Conservation (phyloP, 2,797 vertebrate genomes). For the Pagetopsis macropterus region DNA sequence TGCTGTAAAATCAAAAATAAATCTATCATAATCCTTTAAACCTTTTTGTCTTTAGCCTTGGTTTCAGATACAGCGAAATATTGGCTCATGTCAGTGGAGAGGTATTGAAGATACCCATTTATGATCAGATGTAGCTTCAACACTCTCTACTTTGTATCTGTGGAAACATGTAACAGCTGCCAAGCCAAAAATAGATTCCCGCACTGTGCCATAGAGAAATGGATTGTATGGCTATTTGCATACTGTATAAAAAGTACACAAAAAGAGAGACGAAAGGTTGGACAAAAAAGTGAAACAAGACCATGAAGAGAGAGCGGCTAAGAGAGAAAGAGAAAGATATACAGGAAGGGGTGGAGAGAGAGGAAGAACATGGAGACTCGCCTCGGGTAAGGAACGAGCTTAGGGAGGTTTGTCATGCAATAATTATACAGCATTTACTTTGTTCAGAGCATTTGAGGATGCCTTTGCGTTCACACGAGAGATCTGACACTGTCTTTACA, state of each 20-base stretch:
- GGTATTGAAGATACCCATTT: slow-evolving; percentile 15
- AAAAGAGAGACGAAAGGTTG: not conserved
- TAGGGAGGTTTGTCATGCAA: not conserved
- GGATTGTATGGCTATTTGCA: slow-evolving; percentile 2
- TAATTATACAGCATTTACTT: not conserved
- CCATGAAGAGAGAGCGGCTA: not conserved
- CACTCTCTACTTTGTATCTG: not conserved
- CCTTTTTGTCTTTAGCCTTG: not conserved
- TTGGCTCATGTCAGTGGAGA: not conserved
- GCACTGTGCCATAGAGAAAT: not conserved
- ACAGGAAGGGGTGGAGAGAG: not conserved
- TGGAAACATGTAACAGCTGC: slow-evolving; percentile 16
- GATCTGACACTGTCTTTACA: not conserved
- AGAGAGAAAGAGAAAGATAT: not conserved
- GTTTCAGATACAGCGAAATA: slow-evolving; percentile 1
- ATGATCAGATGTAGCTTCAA: not conserved
- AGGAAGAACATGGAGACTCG: not conserved
- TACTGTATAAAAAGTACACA: slow-evolving; percentile 9
- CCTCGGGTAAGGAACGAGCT: not conserved
- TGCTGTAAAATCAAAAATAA: not conserved
- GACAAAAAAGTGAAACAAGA: not conserved
- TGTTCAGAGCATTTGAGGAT: not conserved
- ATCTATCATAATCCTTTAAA: not conserved
- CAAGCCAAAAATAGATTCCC: slow-evolving; percentile 6
- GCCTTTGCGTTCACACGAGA: not conserved